Conservation (phyloP, 2,113 vertebrate species). For the Lota lota region DNA sequence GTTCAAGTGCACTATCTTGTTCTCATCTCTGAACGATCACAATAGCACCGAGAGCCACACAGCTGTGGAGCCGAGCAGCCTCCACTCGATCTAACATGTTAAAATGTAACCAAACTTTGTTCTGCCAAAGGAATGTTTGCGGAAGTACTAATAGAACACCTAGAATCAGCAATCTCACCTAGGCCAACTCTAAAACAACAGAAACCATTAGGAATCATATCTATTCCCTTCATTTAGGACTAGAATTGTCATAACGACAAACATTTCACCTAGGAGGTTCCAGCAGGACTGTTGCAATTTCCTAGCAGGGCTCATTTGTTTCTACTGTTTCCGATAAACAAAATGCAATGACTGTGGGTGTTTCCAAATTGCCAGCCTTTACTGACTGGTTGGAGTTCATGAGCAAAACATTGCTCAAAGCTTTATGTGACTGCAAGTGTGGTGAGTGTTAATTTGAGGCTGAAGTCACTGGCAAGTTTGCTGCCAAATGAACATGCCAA, state of each 20-base stretch:
- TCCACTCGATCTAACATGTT: conserved; percentile 32
- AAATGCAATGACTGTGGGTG: not conserved
- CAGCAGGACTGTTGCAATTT: too few relatives aligned
- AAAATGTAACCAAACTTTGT: conserved; percentile 46
- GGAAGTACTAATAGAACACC: conserved; percentile 33
- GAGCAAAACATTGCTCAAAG: conserved; percentile 15
- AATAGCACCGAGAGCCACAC: conserved; percentile 5
- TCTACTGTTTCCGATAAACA: too few relatives aligned
- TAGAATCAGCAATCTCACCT: not conserved
- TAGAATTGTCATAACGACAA: too few relatives aligned
- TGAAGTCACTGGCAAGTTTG: conserved; percentile 33
- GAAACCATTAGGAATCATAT: not conserved
- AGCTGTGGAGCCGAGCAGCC: conserved; percentile 3
- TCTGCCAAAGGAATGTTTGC: conserved; percentile 5
- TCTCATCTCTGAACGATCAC: conserved; percentile 20
- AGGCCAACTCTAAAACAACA: conserved; percentile 19
- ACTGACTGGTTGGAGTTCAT: conserved; percentile 20
- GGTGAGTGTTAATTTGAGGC: conserved; percentile 40
- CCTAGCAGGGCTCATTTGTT: too few relatives aligned
- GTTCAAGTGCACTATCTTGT: not conserved
- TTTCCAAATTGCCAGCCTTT: not conserved
- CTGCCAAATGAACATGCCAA: conserved; percentile 44
- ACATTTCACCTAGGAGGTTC: too few relatives aligned
- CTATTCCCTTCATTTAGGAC: too few relatives aligned
- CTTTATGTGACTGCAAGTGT: conserved; percentile 20